phyloP scores from a whole-genome alignment of 2,797 vertebrate species.

The Gorsachius magnificus region DNA sequence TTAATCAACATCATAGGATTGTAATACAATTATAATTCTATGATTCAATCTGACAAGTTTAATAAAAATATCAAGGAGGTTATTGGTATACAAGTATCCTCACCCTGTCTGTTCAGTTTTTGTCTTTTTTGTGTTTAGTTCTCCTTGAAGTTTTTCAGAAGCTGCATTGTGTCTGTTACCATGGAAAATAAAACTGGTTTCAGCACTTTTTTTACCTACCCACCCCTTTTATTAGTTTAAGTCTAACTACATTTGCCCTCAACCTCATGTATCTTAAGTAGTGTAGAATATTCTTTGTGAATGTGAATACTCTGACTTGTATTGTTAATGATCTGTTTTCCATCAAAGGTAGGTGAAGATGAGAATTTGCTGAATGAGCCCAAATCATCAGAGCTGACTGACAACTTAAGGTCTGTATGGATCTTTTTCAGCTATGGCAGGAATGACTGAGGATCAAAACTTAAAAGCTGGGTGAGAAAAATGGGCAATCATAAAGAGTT shows the following conservation, averaged over 20 bases:
- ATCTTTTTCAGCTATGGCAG: not conserved
- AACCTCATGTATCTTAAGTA: not conserved
- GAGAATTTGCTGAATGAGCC: not conserved
- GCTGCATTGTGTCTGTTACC: not conserved
- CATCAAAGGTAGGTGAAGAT: not conserved
- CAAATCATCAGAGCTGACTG: not conserved
- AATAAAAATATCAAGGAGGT: not conserved
- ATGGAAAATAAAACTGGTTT: conserved; percentile 20
- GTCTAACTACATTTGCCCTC: not conserved
- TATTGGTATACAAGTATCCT: not conserved
- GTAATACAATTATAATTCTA: not conserved
- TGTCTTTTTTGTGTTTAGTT: not conserved
- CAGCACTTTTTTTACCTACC: not conserved
- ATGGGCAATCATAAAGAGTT: not conserved
- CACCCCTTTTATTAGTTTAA: not conserved
- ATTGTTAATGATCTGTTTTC: not conserved
- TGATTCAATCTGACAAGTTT: not conserved
- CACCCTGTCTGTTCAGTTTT: not conserved
- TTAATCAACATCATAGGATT: not conserved
- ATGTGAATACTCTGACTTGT: not conserved
- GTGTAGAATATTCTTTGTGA: not conserved
- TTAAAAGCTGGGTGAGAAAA: not conserved
- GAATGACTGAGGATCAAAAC: not conserved
- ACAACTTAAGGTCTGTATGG: not conserved
- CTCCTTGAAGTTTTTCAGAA: conserved; percentile 8